These are phyloP conservation scores for Hyperoplus lanceolatus DNA, from an alignment of 2,797 vertebrate genomes.

Conservation along the genomic window DNA sequence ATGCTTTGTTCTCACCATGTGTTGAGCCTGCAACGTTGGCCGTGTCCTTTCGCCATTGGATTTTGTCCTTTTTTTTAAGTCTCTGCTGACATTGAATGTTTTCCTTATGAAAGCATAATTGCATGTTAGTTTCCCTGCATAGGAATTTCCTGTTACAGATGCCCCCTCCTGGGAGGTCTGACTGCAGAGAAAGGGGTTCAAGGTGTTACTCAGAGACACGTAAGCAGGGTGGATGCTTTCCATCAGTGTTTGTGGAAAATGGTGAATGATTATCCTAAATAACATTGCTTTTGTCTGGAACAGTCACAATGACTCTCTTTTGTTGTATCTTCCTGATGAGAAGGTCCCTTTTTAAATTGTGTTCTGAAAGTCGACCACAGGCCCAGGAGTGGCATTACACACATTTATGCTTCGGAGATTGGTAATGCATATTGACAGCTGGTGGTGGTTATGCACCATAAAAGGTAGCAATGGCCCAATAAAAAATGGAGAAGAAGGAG, in stretches of 20 bases:
- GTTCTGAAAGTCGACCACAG: not conserved
- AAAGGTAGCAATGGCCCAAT: conserved; percentile 27
- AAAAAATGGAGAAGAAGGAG: conserved; percentile 18
- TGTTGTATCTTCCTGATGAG: conserved; percentile 4
- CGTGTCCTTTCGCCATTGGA: conserved; percentile 14
- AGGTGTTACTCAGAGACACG: conserved; percentile 53
- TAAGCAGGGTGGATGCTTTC: conserved; percentile 27
- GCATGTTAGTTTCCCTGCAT: conserved; percentile 39
- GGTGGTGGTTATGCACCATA: conserved; percentile 18
- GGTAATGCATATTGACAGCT: conserved; percentile 34
- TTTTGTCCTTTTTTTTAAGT: conserved; percentile 39
- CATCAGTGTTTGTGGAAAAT: not conserved
- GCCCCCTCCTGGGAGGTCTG: conserved; percentile 39
- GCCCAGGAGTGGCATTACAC: conserved; percentile 5
- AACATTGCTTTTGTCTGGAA: not conserved
- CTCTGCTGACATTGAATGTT: conserved; percentile 54
- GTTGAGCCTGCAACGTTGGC: conserved; percentile 27
- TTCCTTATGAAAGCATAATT: conserved; percentile 55
- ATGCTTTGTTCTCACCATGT: conserved; percentile 16
- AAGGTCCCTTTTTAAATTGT: not conserved
- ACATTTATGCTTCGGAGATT: conserved; percentile 13
- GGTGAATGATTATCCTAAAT: not conserved
- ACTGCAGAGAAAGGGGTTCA: conserved; percentile 48
- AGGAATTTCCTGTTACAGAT: conserved; percentile 53
- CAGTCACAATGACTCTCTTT: not conserved